These are phyloP conservation scores for Cochlearius cochlearius DNA, from an alignment of 2,113 vertebrate species.

Conservation along the genomic window DNA sequence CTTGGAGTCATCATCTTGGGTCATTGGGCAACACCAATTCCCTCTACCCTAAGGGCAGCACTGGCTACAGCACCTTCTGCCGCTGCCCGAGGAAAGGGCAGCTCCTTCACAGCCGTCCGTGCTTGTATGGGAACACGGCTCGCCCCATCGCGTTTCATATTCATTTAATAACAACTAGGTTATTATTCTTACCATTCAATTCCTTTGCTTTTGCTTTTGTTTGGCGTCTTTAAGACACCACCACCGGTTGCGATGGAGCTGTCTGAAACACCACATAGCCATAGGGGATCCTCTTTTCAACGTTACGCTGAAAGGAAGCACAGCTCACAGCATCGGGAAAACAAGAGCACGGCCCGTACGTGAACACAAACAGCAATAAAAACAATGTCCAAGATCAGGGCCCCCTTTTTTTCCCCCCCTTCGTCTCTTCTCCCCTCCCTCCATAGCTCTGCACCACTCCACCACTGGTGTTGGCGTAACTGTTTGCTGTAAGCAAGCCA, in stretches of 20 bases:
- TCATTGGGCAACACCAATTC: neutral
- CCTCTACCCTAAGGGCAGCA: neutral
- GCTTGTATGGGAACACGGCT: fast-evolving
- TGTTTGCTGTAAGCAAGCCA: neutral
- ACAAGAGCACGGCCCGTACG: neutral
- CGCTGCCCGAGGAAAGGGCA: neutral
- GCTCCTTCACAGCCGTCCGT: fast-evolving
- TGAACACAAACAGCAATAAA: neutral
- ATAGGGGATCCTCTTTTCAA: neutral
- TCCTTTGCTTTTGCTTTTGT: fast-evolving
- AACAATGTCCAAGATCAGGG: neutral
- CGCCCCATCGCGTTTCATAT: fast-evolving
- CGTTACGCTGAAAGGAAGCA: neutral
- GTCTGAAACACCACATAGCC: neutral
- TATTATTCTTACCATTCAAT: neutral
- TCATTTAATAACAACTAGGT: fast-evolving
- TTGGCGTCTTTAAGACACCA: fast-evolving
- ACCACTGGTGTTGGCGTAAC: neutral
- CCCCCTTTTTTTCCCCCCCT: too few species aligned
- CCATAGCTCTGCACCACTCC: neutral
- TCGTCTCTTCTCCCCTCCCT: neutral
- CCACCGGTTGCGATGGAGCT: fast-evolving
- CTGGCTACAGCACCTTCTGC: neutral
- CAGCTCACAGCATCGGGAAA: neutral
- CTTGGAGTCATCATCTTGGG: fast-evolving